Evolutionary conservation across 2,797 vertebrate genomes (phyloP).

Genomic region (Melanotaenia maccullochi): DNA sequence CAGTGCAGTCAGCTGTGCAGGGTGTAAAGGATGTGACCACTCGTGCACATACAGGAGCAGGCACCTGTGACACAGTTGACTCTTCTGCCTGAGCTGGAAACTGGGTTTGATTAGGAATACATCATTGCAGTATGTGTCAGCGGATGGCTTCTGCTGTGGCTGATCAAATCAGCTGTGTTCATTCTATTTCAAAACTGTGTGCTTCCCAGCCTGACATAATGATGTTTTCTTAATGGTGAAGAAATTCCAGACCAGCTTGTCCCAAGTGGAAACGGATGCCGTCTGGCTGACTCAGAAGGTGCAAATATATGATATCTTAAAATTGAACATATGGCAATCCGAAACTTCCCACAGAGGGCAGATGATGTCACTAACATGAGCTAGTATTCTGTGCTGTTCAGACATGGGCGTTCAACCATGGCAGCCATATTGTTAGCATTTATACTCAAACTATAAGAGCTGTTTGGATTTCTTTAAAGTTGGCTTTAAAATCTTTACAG

Average conservation of each 20-base stretch:
- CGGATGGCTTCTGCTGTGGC: constrained; percentile 27
- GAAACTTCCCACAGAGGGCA: constrained; percentile 38
- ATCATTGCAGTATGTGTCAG: constrained; percentile 30
- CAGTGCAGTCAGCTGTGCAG: constrained; percentile 22
- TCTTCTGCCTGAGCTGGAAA: constrained; percentile 31
- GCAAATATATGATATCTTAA: constrained; percentile 42
- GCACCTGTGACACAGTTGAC: constrained; percentile 58
- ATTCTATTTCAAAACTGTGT: constrained; percentile 31
- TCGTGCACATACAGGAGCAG: constrained; percentile 28
- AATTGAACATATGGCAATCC: constrained; percentile 45
- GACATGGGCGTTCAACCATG: constrained; percentile 9
- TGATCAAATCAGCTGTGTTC: constrained; percentile 46
- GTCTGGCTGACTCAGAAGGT: constrained; percentile 2
- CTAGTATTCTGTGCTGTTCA: constrained; percentile 28
- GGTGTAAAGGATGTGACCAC: constrained; percentile 17
- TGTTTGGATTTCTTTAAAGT: constrained; percentile 23
- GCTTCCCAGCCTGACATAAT: constrained; percentile 22
- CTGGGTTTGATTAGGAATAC: constrained; percentile 51
- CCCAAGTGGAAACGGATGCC: constrained; percentile 35
- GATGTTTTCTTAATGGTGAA: constrained; percentile 37
- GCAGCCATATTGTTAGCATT: constrained; percentile 24
- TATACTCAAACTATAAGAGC: neutral
- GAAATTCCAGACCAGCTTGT: constrained; percentile 31
- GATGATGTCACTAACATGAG: constrained; percentile 42
- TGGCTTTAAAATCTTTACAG: neutral